Evolutionary conservation across 2,113 vertebrate genomes (phyloP), one percentile per base, ranked within the genome.

Genomic region (Tricholaema leucomelas): DNA sequence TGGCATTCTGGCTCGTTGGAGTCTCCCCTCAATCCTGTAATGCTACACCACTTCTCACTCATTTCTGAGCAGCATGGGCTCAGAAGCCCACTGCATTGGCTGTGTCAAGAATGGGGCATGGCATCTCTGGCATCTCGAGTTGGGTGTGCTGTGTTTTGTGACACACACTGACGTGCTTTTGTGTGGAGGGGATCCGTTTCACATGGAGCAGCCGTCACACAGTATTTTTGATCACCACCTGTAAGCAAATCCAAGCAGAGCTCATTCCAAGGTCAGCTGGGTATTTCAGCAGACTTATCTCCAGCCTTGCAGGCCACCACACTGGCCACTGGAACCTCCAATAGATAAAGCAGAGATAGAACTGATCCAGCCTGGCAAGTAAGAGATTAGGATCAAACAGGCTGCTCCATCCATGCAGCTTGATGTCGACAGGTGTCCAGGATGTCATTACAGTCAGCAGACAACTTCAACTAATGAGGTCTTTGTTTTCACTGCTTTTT

Each of bases 181-280:
- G 85, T 94, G 85, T 80, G 92, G 76, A 80, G 82, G 50, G 78
- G 75, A 94, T 86, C 60, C 78, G 73, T 96, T 95, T 95, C 96
- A 87, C 69, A 52, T 70, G 16, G 35, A 88, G 76, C 88, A 71
- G 85, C 81, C 21, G 6, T 95, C 61, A 27, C 33, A 35, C 7
- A 1, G 70, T 80, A 90, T 93, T 95, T 94, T 81, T 88, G 93
- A 92, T 95, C 90, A n/a, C 67, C 91, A 81, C 27, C 75, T 64
- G 89, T 46, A 88, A 70, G 85, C 88, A 92, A 96, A 83, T 81
- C 77, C 72, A 83, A 55, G 75, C 64, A 73, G 65, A 93, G 87
- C 93, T 96, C 91, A 91, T 95, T 95, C 92, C 91, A 93, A 82
- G 93, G 94, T 96, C 94, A 96, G 94, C 94, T 96, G 96, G 74